Evolutionary conservation across 23 tunicate species (phyloP).

Genomic region (Styela clava): DNA sequence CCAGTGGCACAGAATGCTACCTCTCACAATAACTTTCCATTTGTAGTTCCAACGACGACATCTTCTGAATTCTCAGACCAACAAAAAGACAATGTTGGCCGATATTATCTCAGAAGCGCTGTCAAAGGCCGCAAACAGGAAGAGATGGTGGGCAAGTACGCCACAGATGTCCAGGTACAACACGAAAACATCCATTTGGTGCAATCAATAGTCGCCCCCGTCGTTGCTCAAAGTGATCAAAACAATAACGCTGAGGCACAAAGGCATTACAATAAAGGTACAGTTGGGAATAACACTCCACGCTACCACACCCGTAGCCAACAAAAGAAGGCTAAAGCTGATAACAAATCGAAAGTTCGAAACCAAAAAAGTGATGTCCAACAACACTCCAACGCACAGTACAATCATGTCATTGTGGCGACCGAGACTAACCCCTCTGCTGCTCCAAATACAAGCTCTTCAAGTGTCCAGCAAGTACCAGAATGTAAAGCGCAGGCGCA

Average conservation of each 20-base stretch:
- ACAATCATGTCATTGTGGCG: background rate
- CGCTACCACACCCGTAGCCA: slow-evolving; percentile 76
- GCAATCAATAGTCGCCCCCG: slow-evolving; percentile 8
- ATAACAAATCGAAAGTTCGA: background rate
- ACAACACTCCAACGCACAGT: background rate
- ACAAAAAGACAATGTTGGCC: background rate
- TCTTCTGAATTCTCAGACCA: background rate
- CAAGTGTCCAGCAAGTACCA: slow-evolving; percentile 6
- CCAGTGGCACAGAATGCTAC: background rate
- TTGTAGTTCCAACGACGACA: slow-evolving; percentile 3
- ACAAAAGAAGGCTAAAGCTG: slow-evolving; percentile 38
- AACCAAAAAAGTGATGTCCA: slow-evolving; percentile 9
- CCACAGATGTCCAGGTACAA: background rate
- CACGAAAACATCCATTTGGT: background rate
- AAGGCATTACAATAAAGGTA: background rate
- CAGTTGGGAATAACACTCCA: background rate
- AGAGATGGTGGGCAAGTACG: background rate
- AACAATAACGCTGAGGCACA: slow-evolving; percentile 35
- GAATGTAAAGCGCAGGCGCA: background rate
- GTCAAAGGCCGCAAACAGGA: slow-evolving; percentile 21
- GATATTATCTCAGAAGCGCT: slow-evolving; percentile 65
- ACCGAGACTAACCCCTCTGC: slow-evolving; percentile 7
- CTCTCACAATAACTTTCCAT: background rate
- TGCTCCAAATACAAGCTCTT: slow-evolving; percentile 8
- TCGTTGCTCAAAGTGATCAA: slow-evolving; percentile 5